Base-by-base conservation (phyloP, 2,888 invertebrate species). In the Colostygia pectinataria region DNA sequence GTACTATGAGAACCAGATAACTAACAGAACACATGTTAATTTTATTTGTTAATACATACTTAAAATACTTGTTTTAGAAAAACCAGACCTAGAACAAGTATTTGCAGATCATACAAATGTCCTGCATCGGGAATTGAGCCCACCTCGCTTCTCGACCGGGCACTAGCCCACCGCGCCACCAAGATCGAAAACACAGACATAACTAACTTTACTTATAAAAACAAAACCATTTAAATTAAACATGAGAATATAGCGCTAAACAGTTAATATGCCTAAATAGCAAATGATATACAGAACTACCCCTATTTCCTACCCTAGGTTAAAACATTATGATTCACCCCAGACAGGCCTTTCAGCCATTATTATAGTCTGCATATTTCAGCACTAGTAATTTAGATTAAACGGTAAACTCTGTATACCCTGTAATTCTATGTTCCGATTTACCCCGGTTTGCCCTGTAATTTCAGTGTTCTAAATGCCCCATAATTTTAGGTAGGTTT, bases 281-380 rank as follows among this genome's bases (percentile, higher is more conserved):
- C 27, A 23, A 48, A 41, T 42, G 9, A 34, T 34, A 32, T 15
- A 20, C 6, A 4, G 10, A 4, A 6, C 25, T 42, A 6, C 49
- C 39, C 34, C 25, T 36, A 50, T 43, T 49, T 36, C 25, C 39
- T 31, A 34, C 33, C 50, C 31, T 29, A 49, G 42, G 43, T 51
- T 53, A 29, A 48, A 48, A 38, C 38, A 12, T 23, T 29, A 46
- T 43, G 46, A 51, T 42, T 54, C 49, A 57, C 52, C 50, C 34
- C 5, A 44, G 29, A 45, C 50, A 55, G 57, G 53, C 53, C 42
- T 36, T 31, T 53, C 52, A 54, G 18, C 20, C 12, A 23, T 48
- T 47, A 54, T 55, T 57, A 57, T 10, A 34, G 10, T 46, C 49
- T 55, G 59, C 52, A 56, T 59, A 55, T 59, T 59, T 59, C 54